phyloP scores from a whole-genome alignment of 2,888 invertebrate genomes.

The Xanthostigma xanthostigma region DNA sequence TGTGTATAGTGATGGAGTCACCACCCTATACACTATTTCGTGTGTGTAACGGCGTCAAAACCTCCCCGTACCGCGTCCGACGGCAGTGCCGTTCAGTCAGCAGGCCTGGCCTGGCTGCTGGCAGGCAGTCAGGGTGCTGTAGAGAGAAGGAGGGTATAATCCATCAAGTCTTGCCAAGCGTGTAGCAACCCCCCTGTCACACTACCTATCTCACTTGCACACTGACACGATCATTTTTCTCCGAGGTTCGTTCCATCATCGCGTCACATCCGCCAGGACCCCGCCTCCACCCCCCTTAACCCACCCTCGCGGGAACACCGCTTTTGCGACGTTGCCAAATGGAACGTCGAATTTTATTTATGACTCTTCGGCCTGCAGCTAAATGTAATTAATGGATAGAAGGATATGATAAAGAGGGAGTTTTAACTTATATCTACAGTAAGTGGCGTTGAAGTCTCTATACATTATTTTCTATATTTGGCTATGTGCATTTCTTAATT shows the following conservation, averaged over 20 bases:
- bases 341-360: slow-evolving; percentile 35
- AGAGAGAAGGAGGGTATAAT: slow-evolving; percentile 32
- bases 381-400: slow-evolving; percentile 32
- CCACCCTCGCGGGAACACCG: slow-evolving; percentile 40
- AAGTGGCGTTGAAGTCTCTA: too few species aligned
- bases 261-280: slow-evolving; percentile 51
- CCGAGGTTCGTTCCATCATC: slow-evolving; percentile 48
- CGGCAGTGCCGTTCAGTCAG: neutral
- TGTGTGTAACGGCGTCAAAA: neutral
- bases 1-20: neutral
- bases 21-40: neutral
- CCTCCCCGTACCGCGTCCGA: neutral
- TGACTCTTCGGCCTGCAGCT: slow-evolving; percentile 26
- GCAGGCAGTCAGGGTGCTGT: slow-evolving; percentile 20
- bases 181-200: slow-evolving; percentile 10
- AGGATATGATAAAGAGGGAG: slow-evolving; percentile 21
- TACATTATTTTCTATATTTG: too few species aligned
- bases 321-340: slow-evolving; percentile 32
- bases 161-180: slow-evolving; percentile 29
- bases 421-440: too few species aligned
- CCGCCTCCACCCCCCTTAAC: slow-evolving; percentile 33
- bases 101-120: slow-evolving; percentile 20
- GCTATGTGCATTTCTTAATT: too few species aligned
- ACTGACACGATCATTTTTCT: slow-evolving; percentile 8
- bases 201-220: slow-evolving; percentile 9